These are phyloP conservation scores for Agrochola lychnidis DNA, from an alignment of 2,888 invertebrate genomes.

Conservation along the genomic window DNA sequence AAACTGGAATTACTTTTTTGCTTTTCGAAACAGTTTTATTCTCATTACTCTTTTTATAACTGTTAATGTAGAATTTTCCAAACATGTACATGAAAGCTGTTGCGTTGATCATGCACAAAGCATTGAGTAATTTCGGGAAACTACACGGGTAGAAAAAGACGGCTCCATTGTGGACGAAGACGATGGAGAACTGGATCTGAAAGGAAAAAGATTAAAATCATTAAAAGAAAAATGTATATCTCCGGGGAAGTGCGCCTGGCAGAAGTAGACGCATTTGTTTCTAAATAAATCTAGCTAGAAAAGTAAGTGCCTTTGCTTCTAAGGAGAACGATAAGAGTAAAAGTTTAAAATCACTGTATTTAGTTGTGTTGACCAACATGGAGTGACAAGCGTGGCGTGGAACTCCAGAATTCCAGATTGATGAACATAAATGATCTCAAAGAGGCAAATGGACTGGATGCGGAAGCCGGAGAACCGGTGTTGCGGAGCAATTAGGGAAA, in stretches of 20 bases:
- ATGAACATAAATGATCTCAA: not conserved
- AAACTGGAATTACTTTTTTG: constrained; percentile 21
- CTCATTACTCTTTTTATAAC: constrained; percentile 40
- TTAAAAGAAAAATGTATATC: not conserved
- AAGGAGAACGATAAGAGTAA: not conserved
- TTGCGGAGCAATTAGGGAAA: not conserved
- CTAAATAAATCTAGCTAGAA: not conserved
- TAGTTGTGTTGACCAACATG: not conserved
- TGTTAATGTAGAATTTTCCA: constrained; percentile 61
- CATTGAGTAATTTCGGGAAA: constrained; percentile 47
- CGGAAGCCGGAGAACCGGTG: not conserved
- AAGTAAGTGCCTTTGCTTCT: not conserved
- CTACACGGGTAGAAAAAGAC: constrained; percentile 61
- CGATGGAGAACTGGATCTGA: constrained; percentile 60
- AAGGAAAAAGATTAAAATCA: constrained; percentile 20
- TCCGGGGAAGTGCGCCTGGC: too few species aligned
- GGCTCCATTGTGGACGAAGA: constrained; percentile 54
- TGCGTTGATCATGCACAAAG: constrained; percentile 19
- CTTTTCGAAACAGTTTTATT: constrained; percentile 36
- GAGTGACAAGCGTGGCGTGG: not conserved
- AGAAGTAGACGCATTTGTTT: too few species aligned
- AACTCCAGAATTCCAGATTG: not conserved
- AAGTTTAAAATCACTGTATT: not conserved
- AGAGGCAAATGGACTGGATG: not conserved
- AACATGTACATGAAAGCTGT: constrained; percentile 62